Evolutionary conservation across 1,140 invertebrate species (phyloP).

Genomic region (Lepidurus couesii): DNA sequence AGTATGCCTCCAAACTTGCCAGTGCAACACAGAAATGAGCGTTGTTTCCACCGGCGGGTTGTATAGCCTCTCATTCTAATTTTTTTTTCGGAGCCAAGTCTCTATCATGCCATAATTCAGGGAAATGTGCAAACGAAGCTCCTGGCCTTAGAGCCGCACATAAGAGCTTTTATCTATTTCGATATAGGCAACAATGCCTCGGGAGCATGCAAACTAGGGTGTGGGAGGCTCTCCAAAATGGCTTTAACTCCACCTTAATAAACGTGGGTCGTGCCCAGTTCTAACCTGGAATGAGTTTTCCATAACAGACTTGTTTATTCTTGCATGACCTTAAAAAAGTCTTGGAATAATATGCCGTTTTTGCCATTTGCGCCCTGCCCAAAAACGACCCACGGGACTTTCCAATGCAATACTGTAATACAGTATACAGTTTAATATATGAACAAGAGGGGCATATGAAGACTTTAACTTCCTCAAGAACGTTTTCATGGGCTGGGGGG

Average conservation of each 20-base stretch:
- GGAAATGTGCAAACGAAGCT: neutral
- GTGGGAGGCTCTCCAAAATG: neutral
- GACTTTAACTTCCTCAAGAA: neutral
- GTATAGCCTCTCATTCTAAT: too few relatives aligned
- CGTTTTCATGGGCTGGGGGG: neutral
- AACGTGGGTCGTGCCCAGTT: constrained; percentile 1
- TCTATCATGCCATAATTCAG: too few relatives aligned
- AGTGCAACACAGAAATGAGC: too few relatives aligned
- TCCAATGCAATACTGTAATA: neutral
- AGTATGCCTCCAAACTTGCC: too few relatives aligned
- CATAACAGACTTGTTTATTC: neutral
- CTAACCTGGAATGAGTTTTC: neutral
- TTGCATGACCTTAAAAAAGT: neutral
- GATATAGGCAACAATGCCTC: neutral
- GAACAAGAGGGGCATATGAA: neutral
- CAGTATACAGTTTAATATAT: neutral
- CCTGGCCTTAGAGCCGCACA: neutral
- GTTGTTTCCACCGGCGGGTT: too few relatives aligned
- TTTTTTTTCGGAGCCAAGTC: too few relatives aligned
- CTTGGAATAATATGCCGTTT: neutral
- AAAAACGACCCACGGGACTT: neutral
- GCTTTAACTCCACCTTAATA: neutral
- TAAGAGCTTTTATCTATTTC: neutral
- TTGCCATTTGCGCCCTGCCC: neutral
- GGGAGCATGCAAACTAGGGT: neutral